phyloP scores from a whole-genome alignment of 2,797 vertebrate species.

The Leptodactylus fallax region DNA sequence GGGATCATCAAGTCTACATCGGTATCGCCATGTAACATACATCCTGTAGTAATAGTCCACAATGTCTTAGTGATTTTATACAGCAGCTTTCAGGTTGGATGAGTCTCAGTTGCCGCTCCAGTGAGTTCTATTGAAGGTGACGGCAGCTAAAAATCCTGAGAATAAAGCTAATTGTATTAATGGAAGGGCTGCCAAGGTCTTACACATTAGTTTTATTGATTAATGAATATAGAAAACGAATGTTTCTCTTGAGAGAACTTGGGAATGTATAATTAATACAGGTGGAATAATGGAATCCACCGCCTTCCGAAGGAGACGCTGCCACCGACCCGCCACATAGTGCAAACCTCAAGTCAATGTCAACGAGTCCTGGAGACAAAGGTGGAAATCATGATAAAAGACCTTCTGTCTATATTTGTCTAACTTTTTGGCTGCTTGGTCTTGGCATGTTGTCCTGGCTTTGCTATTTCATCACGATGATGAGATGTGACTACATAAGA shows the following conservation, averaged over 20 bases:
- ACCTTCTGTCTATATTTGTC: not conserved
- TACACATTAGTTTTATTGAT: constrained; percentile 57
- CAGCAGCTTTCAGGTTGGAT: not conserved
- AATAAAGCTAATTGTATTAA: constrained; percentile 52
- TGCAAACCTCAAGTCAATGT: not conserved
- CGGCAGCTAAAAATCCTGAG: constrained; percentile 27
- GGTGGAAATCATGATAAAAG: not conserved
- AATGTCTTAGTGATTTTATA: not conserved
- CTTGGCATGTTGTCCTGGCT: not conserved
- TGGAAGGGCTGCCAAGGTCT: constrained; percentile 54
- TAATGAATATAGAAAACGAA: constrained; percentile 57
- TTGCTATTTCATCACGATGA: not conserved
- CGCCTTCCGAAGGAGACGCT: not conserved
- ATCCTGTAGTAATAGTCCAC: not conserved
- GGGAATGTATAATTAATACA: constrained; percentile 55
- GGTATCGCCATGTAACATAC: not conserved
- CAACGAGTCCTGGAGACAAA: not conserved
- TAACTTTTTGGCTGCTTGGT: not conserved
- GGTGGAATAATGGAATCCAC: constrained; percentile 25
- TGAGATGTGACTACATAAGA: not conserved
- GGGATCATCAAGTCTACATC: not conserved
- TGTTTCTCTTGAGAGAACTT: constrained; percentile 50
- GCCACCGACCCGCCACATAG: not conserved
- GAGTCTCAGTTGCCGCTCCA: not conserved
- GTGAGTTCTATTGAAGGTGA: not conserved